Evolutionary conservation across 2,888 invertebrate species (phyloP).

Genomic region (Pheosia gnoma): DNA sequence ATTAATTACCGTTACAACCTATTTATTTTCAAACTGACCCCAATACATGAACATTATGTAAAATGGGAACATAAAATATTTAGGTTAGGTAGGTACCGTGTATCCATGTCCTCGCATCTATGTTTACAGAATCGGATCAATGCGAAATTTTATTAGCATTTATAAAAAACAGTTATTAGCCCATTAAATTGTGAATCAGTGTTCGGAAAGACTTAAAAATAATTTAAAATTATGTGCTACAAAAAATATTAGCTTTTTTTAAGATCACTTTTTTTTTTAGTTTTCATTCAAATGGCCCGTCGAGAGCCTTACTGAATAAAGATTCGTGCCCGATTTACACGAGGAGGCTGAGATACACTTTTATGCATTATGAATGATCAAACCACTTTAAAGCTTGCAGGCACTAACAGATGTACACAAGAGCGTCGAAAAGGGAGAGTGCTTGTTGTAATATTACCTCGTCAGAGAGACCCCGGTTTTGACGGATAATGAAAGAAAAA

Average conservation of each 20-base stretch:
- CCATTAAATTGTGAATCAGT: conserved; percentile 4
- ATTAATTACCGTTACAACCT: conserved; percentile 32
- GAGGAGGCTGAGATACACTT: neutral
- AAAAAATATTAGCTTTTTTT: too few species aligned
- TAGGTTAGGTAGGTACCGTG: conserved; percentile 12
- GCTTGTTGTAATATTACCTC: conserved; percentile 42
- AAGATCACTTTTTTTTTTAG: too few species aligned
- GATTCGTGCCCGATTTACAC: too few species aligned
- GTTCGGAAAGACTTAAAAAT: neutral
- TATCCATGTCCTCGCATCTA: conserved; percentile 23
- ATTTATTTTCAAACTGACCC: conserved; percentile 32
- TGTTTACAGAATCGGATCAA: conserved; percentile 23
- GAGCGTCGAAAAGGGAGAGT: conserved; percentile 34
- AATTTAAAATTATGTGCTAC: too few species aligned
- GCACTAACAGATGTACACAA: conserved; percentile 26
- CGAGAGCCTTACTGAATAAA: too few species aligned
- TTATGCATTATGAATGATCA: neutral
- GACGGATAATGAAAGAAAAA: conserved; percentile 70
- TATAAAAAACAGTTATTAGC: neutral
- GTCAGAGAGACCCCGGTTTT: conserved; percentile 42
- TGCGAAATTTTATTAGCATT: conserved; percentile 10
- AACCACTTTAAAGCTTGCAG: neutral
- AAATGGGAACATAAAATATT: conserved; percentile 34
- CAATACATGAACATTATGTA: conserved; percentile 27
- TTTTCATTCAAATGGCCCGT: too few species aligned